A percentile compares a stretch with the other conserved stretches of the same genome.
Evolutionary conservation across 2,888 invertebrate genomes (phyloP).

Genomic region (Apamea sordens): DNA sequence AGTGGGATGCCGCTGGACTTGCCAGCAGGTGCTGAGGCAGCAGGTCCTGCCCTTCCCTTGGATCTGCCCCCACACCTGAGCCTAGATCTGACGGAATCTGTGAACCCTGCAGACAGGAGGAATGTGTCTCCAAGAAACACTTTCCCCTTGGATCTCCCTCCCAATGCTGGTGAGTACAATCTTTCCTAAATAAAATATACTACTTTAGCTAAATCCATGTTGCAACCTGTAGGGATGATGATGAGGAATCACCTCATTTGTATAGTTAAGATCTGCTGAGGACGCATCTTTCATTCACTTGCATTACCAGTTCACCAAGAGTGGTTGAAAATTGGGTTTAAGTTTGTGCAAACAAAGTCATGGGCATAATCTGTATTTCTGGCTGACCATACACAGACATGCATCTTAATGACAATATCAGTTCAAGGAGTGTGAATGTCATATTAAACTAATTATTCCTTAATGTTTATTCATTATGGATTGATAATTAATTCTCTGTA

Average conservation of each 20-base stretch:
- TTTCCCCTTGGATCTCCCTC: conserved; percentile 87
- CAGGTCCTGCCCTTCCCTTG: conserved; percentile 78
- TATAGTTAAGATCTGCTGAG: background rate
- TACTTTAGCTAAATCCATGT: background rate
- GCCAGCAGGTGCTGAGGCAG: conserved; percentile 81
- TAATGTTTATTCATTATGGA: conserved; percentile 4
- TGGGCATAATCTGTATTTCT: background rate
- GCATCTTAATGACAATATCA: background rate
- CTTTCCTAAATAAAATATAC: conserved; percentile 1
- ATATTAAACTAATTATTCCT: conserved; percentile 4
- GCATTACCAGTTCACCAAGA: background rate
- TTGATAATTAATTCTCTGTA: conserved; percentile 9
- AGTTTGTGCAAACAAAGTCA: background rate
- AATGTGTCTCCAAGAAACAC: conserved; percentile 85
- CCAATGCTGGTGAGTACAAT: conserved; percentile 82
- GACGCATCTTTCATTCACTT: background rate
- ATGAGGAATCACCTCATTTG: background rate
- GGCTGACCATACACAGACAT: background rate
- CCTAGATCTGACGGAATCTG: conserved; percentile 87
- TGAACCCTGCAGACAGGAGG: conserved; percentile 85
- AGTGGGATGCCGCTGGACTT: conserved; percentile 83
- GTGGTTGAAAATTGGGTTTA: background rate
- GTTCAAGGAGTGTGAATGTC: background rate
- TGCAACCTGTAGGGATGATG: too few relatives aligned
- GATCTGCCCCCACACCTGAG: conserved; percentile 84